Conservation (phyloP, 2,888 invertebrate species). For the Timema podura region DNA sequence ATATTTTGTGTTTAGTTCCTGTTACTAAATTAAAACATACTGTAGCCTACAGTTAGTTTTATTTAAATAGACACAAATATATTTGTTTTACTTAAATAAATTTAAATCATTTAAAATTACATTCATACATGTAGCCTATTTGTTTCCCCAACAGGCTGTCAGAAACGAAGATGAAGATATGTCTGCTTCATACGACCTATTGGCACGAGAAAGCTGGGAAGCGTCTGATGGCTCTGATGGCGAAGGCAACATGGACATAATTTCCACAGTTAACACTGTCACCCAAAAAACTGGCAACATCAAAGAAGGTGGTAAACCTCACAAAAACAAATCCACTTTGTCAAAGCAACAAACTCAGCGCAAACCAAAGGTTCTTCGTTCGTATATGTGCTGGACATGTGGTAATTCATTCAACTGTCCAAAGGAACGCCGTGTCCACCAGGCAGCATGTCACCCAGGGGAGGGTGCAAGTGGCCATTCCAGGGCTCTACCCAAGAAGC, state of each 20-base stretch:
- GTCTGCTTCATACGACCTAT: conserved; percentile 58
- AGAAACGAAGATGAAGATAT: conserved; percentile 44
- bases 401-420: conserved; percentile 55
- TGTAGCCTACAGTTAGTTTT: no score
- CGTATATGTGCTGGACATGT: conserved; percentile 58
- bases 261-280: no score
- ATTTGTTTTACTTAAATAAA: no score
- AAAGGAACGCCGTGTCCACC: conserved; percentile 62
- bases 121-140: no score
- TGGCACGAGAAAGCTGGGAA: conserved; percentile 65
- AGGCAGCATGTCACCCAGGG: conserved; percentile 52
- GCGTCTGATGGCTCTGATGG: conserved; percentile 64
- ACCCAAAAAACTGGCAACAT: no score
- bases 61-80: no score
- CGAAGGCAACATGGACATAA: conserved; percentile 36
- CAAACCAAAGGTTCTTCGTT: conserved; percentile 34
- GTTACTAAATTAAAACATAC: no score
- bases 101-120: no score
- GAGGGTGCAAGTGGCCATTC: conserved; percentile 37
- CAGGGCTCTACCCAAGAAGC: neutral
- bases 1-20: no score
- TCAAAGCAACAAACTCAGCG: neutral
- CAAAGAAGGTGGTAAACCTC: neutral
- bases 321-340: conserved; percentile 2
- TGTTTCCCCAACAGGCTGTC: neutral